These are phyloP conservation scores for Pogonomyrmex barbatus DNA, from an alignment of 1,140 invertebrate species.

Conservation along the genomic window DNA sequence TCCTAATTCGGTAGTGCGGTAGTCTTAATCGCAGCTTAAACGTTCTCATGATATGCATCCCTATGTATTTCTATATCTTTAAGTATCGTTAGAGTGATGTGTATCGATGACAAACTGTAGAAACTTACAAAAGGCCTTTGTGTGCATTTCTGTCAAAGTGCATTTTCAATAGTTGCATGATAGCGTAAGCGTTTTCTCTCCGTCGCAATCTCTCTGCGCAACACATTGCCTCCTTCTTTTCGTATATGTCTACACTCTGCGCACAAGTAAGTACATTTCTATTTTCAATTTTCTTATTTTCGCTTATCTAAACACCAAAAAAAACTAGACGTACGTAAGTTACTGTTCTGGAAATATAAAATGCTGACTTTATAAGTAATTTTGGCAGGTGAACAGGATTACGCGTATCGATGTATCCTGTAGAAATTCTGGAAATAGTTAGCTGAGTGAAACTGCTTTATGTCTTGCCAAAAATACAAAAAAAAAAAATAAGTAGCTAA, in stretches of 20 bases:
- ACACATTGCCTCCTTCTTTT: conserved; percentile 21
- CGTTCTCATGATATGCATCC: conserved; percentile 61
- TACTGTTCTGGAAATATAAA: conserved; percentile 10
- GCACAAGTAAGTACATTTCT: conserved; percentile 51
- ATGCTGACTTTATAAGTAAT: conserved; percentile 16
- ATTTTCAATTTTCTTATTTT: conserved; percentile 28
- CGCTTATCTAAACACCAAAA: conserved; percentile 27
- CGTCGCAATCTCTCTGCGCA: conserved; percentile 34
- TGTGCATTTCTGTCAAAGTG: conserved; percentile 23
- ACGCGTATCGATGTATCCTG: conserved; percentile 19
- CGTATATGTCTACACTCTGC: conserved; percentile 8
- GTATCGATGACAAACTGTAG: neutral
- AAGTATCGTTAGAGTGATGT: neutral
- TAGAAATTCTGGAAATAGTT: conserved; percentile 14
- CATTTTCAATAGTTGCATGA: conserved; percentile 55
- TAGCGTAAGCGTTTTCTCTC: conserved; percentile 38
- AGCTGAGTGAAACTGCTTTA: neutral
- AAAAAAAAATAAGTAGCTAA: neutral
- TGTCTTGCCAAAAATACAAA: too few relatives aligned
- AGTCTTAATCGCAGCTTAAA: conserved; percentile 54
- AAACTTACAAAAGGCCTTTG: neutral
- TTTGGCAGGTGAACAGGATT: neutral
- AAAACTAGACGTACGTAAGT: conserved; percentile 29
- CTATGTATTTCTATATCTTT: conserved; percentile 26
- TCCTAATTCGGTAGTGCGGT: conserved; percentile 42